Base-by-base conservation (phyloP, 2,797 vertebrate species). In the Enteromius anoplus region DNA sequence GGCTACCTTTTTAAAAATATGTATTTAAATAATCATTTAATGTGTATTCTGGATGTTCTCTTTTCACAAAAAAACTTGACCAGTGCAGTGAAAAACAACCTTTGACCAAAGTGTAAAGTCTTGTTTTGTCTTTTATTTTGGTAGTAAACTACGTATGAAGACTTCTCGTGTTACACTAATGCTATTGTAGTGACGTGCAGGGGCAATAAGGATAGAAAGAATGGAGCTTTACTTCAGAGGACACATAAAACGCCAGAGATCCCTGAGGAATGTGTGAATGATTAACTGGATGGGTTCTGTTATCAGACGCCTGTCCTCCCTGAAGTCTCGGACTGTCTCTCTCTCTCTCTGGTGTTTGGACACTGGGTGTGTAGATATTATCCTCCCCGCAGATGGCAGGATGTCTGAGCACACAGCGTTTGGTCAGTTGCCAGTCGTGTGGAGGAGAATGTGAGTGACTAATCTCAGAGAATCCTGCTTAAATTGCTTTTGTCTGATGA, bases 401-500 rank as follows among this genome's bases (percentile, higher is more conserved):
- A 51, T 79, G 62, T 78, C 62, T 78, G 73, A 75, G 62, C 71
- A 4, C 66, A 53, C 45, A 69, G 60, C 64, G 45, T 78, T 83
- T 53, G 65, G 76, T 70, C 72, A 77, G 77, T 45, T 77, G 86
- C 71, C 70, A 73, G 83, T 17, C 19, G 11, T 85, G 84, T 37
- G 85, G 82, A 87, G 84, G 86, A 87, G 82, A 88, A 71, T n/a
- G n/a, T 17, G 55, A 69, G 26, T 47, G 64, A 58, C 73, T 78
- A 64, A 75, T 88, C 55, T 80, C 29, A 12, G 29, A 8, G 60
- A 60, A 53, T 84, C 73, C 64, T 9, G 34, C 17, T 45, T 66
- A 78, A 85, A 86, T 85, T 86, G 85, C 76, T 88, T 86, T 73
- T 64, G 71, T 71, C 58, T 86, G 83, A 88, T 88, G 84, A 76